Evolutionary conservation across 2,888 invertebrate species (phyloP).

Genomic region (Macrosiphum euphorbiae): DNA sequence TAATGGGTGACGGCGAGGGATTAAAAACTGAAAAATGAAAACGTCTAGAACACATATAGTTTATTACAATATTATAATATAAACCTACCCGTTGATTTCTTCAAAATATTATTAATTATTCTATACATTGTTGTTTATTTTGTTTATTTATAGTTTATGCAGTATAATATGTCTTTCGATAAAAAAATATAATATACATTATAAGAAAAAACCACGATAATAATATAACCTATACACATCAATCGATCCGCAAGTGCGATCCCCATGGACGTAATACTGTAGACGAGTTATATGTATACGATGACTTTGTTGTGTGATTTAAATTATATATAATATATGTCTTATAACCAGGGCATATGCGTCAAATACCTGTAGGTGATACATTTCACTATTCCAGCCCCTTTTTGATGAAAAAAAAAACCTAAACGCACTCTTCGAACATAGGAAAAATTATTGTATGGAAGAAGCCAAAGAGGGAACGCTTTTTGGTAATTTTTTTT

Average conservation of each 20-base stretch:
- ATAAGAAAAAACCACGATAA: neutral
- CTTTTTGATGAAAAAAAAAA: neutral
- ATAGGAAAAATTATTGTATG: neutral
- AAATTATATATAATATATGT: neutral
- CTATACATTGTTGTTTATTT: neutral
- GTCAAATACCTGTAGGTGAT: neutral
- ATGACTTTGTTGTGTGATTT: neutral
- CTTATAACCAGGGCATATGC: neutral
- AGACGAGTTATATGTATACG: neutral
- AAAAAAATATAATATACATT: constrained; percentile 42
- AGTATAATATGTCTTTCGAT: constrained; percentile 11
- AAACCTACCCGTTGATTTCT: neutral
- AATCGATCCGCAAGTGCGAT: neutral
- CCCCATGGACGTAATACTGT: neutral
- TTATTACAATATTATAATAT: neutral
- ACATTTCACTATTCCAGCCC: too few relatives aligned
- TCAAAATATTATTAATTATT: neutral
- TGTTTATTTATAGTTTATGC: neutral
- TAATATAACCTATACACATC: constrained; percentile 10
- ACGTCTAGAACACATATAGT: neutral
- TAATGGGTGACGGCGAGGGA: constrained; percentile 8
- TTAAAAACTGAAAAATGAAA: constrained; percentile 31
- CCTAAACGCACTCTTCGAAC: neutral
- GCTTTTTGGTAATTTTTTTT: neutral
- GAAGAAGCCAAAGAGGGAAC: neutral